These are phyloP conservation scores for Brachyptera putata DNA, from an alignment of 2,888 invertebrate genomes.

Conservation along the genomic window DNA sequence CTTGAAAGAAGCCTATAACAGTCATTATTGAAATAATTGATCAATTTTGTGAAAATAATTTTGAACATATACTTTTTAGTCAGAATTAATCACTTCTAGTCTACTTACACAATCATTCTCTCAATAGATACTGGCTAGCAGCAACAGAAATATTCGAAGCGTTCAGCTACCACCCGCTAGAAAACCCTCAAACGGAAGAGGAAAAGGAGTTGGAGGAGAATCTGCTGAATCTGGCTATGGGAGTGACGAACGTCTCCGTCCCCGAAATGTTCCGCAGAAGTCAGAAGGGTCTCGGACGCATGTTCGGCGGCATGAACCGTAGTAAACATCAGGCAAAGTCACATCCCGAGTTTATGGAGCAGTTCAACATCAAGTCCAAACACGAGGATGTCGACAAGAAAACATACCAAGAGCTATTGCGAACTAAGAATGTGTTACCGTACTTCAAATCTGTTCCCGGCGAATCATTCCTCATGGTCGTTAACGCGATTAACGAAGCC, in stretches of 20 bases:
- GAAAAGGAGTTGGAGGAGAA: neutral
- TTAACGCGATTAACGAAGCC: conserved; percentile 1
- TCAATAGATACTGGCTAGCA: neutral
- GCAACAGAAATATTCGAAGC: neutral
- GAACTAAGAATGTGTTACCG: neutral
- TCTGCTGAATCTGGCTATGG: neutral
- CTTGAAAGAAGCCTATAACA: too few relatives aligned
- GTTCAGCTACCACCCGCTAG: neutral
- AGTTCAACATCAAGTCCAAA: neutral
- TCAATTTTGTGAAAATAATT: too few relatives aligned
- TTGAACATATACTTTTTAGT: too few relatives aligned
- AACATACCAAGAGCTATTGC: neutral
- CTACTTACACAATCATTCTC: neutral
- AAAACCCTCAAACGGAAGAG: neutral
- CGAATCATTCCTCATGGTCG: neutral
- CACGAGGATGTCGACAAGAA: neutral
- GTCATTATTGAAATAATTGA: too few relatives aligned
- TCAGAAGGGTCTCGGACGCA: neutral
- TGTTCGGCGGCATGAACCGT: neutral
- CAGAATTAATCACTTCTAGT: too few relatives aligned
- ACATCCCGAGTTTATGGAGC: conserved; percentile 1
- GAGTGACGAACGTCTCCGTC: neutral
- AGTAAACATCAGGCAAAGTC: neutral
- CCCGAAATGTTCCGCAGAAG: neutral
- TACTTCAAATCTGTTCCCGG: conserved; percentile 5